A percentile compares a stretch with the other conserved stretches of the same genome.
Conservation (phyloP, 2,113 vertebrate species). For the Oxygymnocypris stewartii region DNA sequence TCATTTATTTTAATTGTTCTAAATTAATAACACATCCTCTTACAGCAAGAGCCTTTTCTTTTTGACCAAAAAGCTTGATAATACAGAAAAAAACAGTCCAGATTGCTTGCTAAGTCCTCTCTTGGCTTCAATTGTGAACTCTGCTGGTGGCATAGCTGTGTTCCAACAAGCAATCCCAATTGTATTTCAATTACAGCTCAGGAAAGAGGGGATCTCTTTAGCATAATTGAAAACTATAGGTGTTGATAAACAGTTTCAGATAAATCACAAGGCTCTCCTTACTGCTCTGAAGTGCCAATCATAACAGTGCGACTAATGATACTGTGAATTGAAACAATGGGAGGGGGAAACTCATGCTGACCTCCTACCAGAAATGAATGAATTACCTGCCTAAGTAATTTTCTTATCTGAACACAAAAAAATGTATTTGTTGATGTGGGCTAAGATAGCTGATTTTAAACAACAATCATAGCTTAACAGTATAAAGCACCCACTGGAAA, state of each 20-base stretch:
- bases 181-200: constrained; percentile 63
- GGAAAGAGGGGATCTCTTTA: constrained; percentile 55
- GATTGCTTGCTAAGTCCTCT: constrained; percentile 51
- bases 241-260: constrained; percentile 48
- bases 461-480: background rate
- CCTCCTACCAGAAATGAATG: constrained; percentile 42
- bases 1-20: background rate
- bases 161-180: constrained; percentile 55
- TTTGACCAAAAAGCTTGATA: constrained; percentile 12
- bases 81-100: constrained; percentile 31
- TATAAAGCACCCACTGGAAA: background rate
- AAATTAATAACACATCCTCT: background rate
- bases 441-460: constrained; percentile 9
- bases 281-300: constrained; percentile 51
- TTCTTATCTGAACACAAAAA: constrained; percentile 28
- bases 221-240: constrained; percentile 63
- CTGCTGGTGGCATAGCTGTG: constrained; percentile 34
- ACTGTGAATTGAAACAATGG: constrained; percentile 45
- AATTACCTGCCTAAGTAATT: constrained; percentile 33
- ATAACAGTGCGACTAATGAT: constrained; percentile 50
- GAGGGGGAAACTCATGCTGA: constrained; percentile 18
- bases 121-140: constrained; percentile 48
- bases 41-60: constrained; percentile 6
- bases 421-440: background rate
- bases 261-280: constrained; percentile 40